Evolutionary conservation across 2,113 vertebrate species (phyloP), one percentile per base, ranked within the genome.

Genomic region (Cyanoderma ruficeps): DNA sequence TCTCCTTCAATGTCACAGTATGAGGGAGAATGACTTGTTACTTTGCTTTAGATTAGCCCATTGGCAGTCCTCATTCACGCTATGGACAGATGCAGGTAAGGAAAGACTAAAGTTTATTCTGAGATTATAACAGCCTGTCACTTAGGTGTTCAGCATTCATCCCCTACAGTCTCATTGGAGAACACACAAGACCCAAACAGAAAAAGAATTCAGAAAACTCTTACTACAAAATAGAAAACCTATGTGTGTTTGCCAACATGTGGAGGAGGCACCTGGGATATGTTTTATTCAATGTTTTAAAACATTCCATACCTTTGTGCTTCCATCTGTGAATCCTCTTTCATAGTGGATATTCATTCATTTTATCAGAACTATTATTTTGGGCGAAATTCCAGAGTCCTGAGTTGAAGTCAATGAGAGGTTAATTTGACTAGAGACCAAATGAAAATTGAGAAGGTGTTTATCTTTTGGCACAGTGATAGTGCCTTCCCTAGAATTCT

Each of bases 381-480:
- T 63, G 79, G 64, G 63, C 52, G 0, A 65, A 75, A 96, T 90
- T 93, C 56, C 71, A 56, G 61, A 57, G 18, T 74, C 69, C 76
- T 71, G 56, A 89, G 78, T 78, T 83, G 85, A 86, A 83, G 83
- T 87, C 90, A 92, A 64, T 78, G 69, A 86, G 64, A 92, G 76
- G 88, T 94, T 95, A 93, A 81, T 91, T 90, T 87, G 68, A 93
- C 56, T 64, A 64, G n/a, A 74, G 77, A 89, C 25, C 31, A 75
- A 95, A 88, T 63, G 75, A 93, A 90, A 93, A 87, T 77, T 86
- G 76, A 92, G 88, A 81, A 83, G 64, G 83, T 81, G 71, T 87
- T 96, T 96, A 63, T 90, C 90, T 95, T 94, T 92, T 94, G 90
- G 92, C 76, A 83, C 68, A 86, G 60, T 24, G 41, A 86, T 78